These are phyloP conservation scores for Plutomurus gul DNA, from an alignment of 1,140 invertebrate genomes.

Conservation along the genomic window DNA sequence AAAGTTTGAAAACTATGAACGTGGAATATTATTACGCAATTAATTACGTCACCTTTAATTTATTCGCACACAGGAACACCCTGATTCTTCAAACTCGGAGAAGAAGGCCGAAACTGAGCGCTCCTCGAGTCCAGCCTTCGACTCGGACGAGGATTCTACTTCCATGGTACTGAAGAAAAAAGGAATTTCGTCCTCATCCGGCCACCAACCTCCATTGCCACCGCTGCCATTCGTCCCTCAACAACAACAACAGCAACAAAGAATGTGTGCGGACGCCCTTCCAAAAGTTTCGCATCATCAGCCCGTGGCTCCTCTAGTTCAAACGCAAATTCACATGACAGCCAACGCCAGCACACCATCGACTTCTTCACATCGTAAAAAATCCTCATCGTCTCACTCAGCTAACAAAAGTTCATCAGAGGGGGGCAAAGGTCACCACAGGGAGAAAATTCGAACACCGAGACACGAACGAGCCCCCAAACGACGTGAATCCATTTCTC, in stretches of 20 bases:
- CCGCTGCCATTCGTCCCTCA: neutral
- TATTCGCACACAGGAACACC: conserved; percentile 1
- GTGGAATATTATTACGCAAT: too few species aligned
- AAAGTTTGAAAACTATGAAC: too few species aligned
- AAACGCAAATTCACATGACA: conserved; percentile 64
- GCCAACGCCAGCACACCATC: conserved; percentile 57
- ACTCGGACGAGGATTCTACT: conserved; percentile 88
- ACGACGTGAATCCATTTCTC: conserved; percentile 30
- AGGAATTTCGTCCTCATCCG: conserved; percentile 9
- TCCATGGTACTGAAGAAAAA: conserved; percentile 56
- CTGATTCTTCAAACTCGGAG: conserved; percentile 52
- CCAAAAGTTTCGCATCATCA: too few species aligned
- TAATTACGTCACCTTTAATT: too few species aligned
- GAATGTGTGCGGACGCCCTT: too few species aligned
- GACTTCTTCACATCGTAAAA: neutral
- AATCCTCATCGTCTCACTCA: neutral
- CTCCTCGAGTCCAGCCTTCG: conserved; percentile 92
- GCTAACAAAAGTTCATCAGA: neutral
- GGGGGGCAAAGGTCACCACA: neutral
- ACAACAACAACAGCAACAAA: conserved; percentile 56
- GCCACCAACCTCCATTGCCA: neutral
- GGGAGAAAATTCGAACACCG: neutral
- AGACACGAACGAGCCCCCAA: neutral
- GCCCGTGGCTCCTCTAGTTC: conserved; percentile 73
- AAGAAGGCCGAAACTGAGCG: conserved; percentile 71